Evolutionary conservation across 1,140 invertebrate genomes (phyloP).

Genomic region (Delia radicum): DNA sequence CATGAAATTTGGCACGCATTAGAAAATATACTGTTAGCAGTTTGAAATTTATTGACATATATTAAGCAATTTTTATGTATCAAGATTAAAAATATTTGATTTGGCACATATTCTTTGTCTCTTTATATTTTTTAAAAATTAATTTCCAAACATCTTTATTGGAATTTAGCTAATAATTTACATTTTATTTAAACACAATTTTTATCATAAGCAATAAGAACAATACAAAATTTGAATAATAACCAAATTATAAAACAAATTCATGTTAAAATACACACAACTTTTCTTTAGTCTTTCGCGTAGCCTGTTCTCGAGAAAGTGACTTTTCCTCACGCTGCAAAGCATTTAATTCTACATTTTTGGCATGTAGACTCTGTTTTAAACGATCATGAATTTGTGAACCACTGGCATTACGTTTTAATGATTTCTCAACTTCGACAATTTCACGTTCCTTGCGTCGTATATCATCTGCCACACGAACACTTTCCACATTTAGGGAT

Average conservation of each 20-base stretch:
- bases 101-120: no score
- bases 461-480: slow-evolving; percentile 73
- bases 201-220: background rate
- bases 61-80: no score
- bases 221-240: background rate
- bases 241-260: background rate
- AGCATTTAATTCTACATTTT: slow-evolving; percentile 63
- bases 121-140: no score
- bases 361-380: slow-evolving; percentile 61
- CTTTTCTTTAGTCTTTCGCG: slow-evolving; percentile 69
- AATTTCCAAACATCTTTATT: no score
- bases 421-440: slow-evolving; percentile 64
- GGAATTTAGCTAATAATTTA: background rate
- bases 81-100: no score
- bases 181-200: background rate
- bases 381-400: slow-evolving; percentile 63
- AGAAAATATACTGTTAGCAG: no score
- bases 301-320: slow-evolving; percentile 69
- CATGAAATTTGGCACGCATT: no score
- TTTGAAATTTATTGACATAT: no score
- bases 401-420: slow-evolving; percentile 63
- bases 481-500: slow-evolving; percentile 73
- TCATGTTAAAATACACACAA: slow-evolving; percentile 64
- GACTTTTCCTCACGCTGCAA: slow-evolving; percentile 64
- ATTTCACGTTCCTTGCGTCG: slow-evolving; percentile 69